phyloP scores from a whole-genome alignment of 2,113 vertebrate species.

The Hipposideros armiger region DNA sequence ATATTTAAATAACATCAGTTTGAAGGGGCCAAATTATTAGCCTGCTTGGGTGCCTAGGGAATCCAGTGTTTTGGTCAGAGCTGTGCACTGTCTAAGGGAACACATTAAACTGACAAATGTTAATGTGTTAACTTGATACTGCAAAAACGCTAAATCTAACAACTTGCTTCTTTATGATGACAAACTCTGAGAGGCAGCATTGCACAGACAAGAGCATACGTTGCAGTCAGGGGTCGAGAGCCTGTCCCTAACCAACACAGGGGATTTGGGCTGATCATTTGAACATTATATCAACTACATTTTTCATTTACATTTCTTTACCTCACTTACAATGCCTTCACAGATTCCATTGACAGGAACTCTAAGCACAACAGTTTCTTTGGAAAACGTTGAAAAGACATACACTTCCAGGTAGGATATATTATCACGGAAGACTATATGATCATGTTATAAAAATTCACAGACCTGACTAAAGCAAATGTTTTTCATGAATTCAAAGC shows the following conservation, averaged over 20 bases:
- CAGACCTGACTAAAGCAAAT: not conserved
- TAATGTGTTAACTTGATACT: not conserved
- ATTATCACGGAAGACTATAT: not conserved
- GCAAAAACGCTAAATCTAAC: not conserved
- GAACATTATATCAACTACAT: not conserved
- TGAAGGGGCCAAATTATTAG: not conserved
- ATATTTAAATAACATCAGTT: conserved; percentile 45
- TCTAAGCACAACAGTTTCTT: conserved; percentile 30
- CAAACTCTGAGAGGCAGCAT: not conserved
- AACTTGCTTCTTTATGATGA: not conserved
- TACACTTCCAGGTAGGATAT: not conserved
- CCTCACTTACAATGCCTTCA: not conserved
- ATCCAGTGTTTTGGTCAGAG: not conserved
- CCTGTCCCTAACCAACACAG: not conserved
- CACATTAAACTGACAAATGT: not conserved
- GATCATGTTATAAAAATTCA: conserved; percentile 14
- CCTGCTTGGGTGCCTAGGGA: not conserved
- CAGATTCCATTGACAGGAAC: not conserved
- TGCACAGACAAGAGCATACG: not conserved
- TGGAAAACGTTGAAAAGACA: not conserved
- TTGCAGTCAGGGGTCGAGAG: not conserved
- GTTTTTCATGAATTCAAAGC: conserved; percentile 25
- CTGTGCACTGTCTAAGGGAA: not conserved
- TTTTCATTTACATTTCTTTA: conserved; percentile 23
- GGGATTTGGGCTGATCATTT: not conserved